A percentile compares a stretch with the other conserved stretches of the same genome.
Conservation (phyloP, 2,113 vertebrate genomes). For the Dipodomys stephensi region DNA sequence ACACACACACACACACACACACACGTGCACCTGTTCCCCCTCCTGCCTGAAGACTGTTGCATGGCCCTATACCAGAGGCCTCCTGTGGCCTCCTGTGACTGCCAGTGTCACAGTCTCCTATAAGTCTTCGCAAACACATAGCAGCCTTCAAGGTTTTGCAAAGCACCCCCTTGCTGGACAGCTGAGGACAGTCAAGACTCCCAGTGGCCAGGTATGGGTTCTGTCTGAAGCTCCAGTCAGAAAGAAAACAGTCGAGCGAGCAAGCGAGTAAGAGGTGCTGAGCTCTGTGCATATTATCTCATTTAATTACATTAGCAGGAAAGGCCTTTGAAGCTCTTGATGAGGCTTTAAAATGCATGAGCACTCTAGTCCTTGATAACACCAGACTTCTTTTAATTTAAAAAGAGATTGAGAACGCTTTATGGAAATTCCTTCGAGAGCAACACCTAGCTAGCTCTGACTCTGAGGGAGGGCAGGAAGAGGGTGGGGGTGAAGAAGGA, state of each 20-base stretch:
- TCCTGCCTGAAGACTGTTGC: fast-evolving
- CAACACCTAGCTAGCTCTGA: no score
- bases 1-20: background rate
- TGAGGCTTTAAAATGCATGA: background rate
- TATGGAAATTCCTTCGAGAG: background rate
- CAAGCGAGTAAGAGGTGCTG: background rate
- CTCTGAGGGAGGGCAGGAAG: background rate
- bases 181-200: background rate
- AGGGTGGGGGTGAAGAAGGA: background rate
- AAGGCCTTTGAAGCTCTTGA: conserved; percentile 12
- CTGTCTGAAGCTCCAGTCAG: background rate
- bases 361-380: background rate
- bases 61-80: fast-evolving
- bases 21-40: background rate
- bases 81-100: background rate
- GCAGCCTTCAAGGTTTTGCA: background rate
- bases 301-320: conserved; percentile 18
- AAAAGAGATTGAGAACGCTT: background rate
- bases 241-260: background rate
- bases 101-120: fast-evolving
- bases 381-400: conserved; percentile 15
- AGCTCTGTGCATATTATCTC: background rate
- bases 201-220: background rate
- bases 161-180: background rate
- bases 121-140: background rate